Conservation (phyloP, 2,888 invertebrate species). For the Flexamia atlantica region DNA sequence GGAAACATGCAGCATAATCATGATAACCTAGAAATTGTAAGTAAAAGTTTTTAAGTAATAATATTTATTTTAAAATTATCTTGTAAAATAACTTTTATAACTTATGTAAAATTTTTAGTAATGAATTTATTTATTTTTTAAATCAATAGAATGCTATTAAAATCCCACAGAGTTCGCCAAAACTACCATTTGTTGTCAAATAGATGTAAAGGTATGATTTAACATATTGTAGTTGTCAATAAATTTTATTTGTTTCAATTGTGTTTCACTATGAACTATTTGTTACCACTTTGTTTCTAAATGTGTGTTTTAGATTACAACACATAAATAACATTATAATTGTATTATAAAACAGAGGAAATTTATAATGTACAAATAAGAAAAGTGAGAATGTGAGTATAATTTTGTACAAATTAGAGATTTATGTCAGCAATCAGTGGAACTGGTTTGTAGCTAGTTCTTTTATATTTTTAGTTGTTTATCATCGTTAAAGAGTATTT, state of each 20-base stretch:
- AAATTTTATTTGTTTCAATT: neutral
- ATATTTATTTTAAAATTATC: constrained; percentile 14
- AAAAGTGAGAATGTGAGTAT: constrained; percentile 13
- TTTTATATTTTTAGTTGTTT: constrained; percentile 28
- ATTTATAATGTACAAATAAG: neutral
- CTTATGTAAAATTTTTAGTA: neutral
- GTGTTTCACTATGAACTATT: neutral
- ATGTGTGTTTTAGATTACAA: neutral
- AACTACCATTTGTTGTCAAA: neutral
- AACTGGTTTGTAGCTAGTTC: constrained; percentile 29
- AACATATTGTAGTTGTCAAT: neutral
- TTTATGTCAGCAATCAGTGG: neutral
- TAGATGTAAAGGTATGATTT: neutral
- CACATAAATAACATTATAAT: neutral
- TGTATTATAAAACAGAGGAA: constrained; percentile 20
- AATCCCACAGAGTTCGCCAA: neutral
- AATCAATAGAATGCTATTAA: neutral
- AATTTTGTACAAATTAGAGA: constrained; percentile 16
- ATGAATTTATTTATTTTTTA: neutral
- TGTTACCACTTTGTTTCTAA: constrained; percentile 38
- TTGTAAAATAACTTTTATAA: constrained; percentile 5
- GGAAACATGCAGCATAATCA: constrained; percentile 29
- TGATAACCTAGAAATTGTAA: constrained; percentile 17
- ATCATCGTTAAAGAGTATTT: neutral
- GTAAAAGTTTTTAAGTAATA: constrained; percentile 1